Evolutionary conservation across 2,888 invertebrate genomes (phyloP), one percentile per base, ranked within the genome.

Genomic region (Parnassius smintheus): DNA sequence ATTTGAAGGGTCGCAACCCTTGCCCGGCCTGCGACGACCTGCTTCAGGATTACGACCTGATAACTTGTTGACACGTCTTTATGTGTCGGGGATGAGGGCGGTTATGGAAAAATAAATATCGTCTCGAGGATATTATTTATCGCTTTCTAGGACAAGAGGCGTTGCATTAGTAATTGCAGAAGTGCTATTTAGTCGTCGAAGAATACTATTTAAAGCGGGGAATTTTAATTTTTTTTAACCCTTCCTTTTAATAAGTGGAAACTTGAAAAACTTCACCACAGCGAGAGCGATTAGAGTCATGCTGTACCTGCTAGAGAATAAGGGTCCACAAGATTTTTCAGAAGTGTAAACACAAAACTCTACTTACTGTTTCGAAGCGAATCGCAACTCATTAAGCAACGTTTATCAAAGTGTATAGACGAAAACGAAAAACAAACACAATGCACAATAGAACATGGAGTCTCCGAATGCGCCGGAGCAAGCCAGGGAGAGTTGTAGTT

Each of bases 1-100:
- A 76, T 81, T 77, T 81, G 18, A 66, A 66, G 68, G 68, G 64
- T 48, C 62, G 53, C 68, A 69, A 70, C 71, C 72, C 72, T 71
- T 71, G 65, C 66, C 59, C 68, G 51, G 25, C 50, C 9, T 25
- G 10, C 64, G 62, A 55, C 61, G 66, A 65, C 62, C 62, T 46
- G 53, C 41, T 48, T 48, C 13, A 13, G 48, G 48, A 48, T 48
- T 10, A 13, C 42, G 50, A 46, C 42, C 54, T 48, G 60, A 56
- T 62, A 62, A 66, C 71, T 71, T 69, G 71, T 72, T 70, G 72
- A 72, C 70, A 68, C 68, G 61, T 68, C 72, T 64, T 56, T 63
- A 58, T 59, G 70, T 65, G 61, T 66, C 65, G 50, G 59, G 67
- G 69, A 66, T 66, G 67, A 59, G 59, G 59, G 59, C 12, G 51